Conservation (phyloP, 2,113 vertebrate species). For the Prietella phreatophila region DNA sequence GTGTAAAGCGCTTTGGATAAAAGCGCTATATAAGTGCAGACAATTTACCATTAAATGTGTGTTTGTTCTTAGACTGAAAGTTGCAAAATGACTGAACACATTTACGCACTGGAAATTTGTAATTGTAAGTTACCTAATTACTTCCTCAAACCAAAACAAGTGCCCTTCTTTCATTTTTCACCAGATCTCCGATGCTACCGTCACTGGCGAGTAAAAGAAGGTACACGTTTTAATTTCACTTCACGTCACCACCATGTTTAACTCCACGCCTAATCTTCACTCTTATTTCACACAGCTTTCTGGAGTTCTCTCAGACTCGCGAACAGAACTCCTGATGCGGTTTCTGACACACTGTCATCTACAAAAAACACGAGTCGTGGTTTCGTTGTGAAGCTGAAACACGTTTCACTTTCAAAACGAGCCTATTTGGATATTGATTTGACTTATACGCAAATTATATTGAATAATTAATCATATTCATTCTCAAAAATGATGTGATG, state of each 20-base stretch:
- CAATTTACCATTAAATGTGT: too few relatives aligned
- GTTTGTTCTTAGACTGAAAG: background rate
- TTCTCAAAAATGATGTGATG: background rate
- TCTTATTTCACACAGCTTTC: background rate
- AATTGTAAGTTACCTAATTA: background rate
- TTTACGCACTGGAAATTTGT: background rate
- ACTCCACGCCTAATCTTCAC: background rate
- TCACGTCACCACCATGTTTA: background rate
- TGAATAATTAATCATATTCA: background rate
- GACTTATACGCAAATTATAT: too few relatives aligned
- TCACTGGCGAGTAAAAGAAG: background rate
- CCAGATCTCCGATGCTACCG: background rate
- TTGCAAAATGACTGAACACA: too few relatives aligned
- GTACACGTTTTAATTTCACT: too few relatives aligned
- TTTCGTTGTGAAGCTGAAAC: background rate
- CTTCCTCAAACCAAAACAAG: background rate
- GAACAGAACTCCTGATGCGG: background rate
- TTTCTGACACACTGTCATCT: background rate
- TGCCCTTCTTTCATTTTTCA: background rate
- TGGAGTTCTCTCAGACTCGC: background rate
- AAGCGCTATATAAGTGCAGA: too few relatives aligned
- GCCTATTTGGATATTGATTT: background rate
- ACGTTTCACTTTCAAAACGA: background rate
- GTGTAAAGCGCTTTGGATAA: too few relatives aligned
- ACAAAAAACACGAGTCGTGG: background rate